These are phyloP conservation scores for Aurelia sp. DNA, from an alignment of 30 jellyfish, hydroid and myxozoan species.

Conservation along the genomic window DNA sequence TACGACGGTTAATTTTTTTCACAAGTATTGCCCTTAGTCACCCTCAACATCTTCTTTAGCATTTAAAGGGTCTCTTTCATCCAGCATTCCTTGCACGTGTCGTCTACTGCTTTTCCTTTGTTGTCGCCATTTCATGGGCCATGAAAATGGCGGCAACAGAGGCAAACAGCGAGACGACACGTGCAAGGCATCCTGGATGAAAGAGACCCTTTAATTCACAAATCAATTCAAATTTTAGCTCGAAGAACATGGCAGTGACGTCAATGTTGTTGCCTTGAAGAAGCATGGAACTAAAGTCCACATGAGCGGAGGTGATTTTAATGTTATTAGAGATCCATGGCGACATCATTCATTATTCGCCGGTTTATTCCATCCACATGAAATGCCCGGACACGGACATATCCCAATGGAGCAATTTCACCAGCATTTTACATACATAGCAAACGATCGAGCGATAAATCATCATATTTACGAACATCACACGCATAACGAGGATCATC, in stretches of 20 bases:
- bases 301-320: constrained; percentile 97
- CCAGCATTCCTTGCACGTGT: too few relatives aligned
- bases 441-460: constrained; percentile 80
- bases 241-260: constrained; percentile 94
- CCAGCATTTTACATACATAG: constrained; percentile 91
- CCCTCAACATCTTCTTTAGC: too few relatives aligned
- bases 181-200: too few relatives aligned
- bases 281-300: constrained; percentile 87
- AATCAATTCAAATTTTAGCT: constrained; percentile 47
- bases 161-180: too few relatives aligned
- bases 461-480: constrained; percentile 71
- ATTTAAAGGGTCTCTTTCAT: too few relatives aligned
- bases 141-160: too few relatives aligned
- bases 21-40: too few relatives aligned
- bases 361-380: constrained; percentile 89
- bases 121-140: too few relatives aligned
- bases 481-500: constrained; percentile 56
- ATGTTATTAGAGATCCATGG: constrained; percentile 97
- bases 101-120: too few relatives aligned
- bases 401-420: constrained; percentile 86
- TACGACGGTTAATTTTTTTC: too few relatives aligned
- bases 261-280: constrained; percentile 73
- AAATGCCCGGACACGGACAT: constrained; percentile 72
- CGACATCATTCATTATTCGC: constrained; percentile 93
- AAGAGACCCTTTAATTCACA: too few relatives aligned